Evolutionary conservation across 2,797 vertebrate species (phyloP).

Genomic region (Meriones psammophilus): DNA sequence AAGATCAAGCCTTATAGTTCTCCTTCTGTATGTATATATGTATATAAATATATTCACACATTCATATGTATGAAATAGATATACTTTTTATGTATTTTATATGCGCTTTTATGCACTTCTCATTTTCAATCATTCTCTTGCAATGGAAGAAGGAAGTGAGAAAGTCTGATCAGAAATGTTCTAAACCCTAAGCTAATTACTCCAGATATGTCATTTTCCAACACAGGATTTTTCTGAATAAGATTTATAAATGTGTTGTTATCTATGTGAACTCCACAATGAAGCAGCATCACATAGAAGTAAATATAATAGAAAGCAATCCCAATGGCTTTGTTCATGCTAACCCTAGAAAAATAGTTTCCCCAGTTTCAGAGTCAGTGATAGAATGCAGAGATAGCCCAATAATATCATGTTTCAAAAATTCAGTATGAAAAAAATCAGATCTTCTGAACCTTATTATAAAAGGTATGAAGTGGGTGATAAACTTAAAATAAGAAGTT

Average conservation of each 20-base stretch:
- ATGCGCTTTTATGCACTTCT: neutral
- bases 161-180: neutral
- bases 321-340: slow-evolving; percentile 52
- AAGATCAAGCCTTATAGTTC: neutral
- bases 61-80: neutral
- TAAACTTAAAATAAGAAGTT: slow-evolving; percentile 76
- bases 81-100: neutral
- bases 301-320: slow-evolving; percentile 7
- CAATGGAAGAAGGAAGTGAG: neutral
- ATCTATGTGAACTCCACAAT: neutral
- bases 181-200: neutral
- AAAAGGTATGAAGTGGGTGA: slow-evolving; percentile 74
- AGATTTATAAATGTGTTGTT: neutral
- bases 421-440: slow-evolving; percentile 23
- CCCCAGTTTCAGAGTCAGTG: slow-evolving; percentile 29
- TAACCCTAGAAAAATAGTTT: slow-evolving; percentile 61
- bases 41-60: no score
- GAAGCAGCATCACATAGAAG: neutral
- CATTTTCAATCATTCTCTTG: neutral
- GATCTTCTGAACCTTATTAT: slow-evolving; percentile 71
- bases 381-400: slow-evolving; percentile 50
- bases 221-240: neutral
- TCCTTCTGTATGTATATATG: neutral
- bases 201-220: slow-evolving; percentile 6
- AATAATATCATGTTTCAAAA: slow-evolving; percentile 58